Evolutionary conservation across 2,888 invertebrate genomes (phyloP).

Genomic region (Proisotoma minuta): DNA sequence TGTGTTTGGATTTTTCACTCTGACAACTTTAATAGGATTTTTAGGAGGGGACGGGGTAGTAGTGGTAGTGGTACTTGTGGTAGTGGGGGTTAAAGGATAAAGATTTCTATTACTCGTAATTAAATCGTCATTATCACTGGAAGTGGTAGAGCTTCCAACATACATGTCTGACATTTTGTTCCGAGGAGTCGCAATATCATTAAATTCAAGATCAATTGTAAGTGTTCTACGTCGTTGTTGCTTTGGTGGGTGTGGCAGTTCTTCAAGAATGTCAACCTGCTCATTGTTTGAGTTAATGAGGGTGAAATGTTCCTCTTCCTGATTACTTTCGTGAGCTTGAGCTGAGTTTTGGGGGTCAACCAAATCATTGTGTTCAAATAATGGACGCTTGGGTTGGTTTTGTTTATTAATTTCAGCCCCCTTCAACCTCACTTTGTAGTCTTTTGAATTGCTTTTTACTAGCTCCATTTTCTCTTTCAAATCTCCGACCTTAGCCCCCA

Average conservation of each 20-base stretch:
- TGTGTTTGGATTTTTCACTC: conserved; percentile 20
- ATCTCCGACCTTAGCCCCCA: too few species aligned
- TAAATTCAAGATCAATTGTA: too few species aligned
- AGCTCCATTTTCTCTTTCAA: too few species aligned
- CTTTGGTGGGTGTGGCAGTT: too few species aligned
- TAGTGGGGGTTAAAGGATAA: too few species aligned
- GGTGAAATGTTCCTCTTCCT: conserved; percentile 11
- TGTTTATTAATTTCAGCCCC: too few species aligned
- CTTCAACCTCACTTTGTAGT: too few species aligned
- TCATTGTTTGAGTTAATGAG: conserved; percentile 11
- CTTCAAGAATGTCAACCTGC: conserved; percentile 4
- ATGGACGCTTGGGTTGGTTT: background rate
- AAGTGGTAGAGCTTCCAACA: background rate
- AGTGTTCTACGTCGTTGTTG: background rate
- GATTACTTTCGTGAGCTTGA: background rate
- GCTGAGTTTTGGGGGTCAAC: conserved; percentile 19
- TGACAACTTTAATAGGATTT: conserved; percentile 34
- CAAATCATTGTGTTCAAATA: conserved; percentile 18
- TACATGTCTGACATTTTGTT: too few species aligned
- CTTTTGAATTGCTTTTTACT: too few species aligned
- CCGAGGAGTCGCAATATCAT: background rate
- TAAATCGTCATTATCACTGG: background rate
- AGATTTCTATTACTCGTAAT: background rate
- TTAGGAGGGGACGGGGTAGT: conserved; percentile 17
- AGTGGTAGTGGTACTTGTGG: too few species aligned